A percentile compares a stretch with the other conserved stretches of the same genome.
phyloP scores from a whole-genome alignment of 2,888 invertebrate genomes.

The Meghimatium bilineatum region DNA sequence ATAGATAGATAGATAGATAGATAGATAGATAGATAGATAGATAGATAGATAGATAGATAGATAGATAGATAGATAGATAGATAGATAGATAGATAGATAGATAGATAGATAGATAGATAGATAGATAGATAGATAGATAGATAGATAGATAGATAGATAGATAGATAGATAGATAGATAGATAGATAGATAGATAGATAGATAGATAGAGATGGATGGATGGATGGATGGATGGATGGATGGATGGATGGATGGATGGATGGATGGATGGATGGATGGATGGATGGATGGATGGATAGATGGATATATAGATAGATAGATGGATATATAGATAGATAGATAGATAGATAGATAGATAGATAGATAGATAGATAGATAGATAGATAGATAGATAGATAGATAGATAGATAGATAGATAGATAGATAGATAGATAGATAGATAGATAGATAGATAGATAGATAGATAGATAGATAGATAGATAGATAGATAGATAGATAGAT shows the following conservation, averaged over 20 bases:
- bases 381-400: not conserved
- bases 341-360: not conserved
- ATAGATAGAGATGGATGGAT: not conserved
- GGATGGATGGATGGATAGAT: not conserved
- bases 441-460: too few species aligned
- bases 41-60: too few species aligned
- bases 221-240: not conserved
- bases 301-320: not conserved
- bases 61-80: too few species aligned
- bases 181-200: too few species aligned
- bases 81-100: not conserved
- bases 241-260: not conserved
- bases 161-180: not conserved
- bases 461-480: too few species aligned
- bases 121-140: not conserved
- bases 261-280: not conserved
- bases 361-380: not conserved
- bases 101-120: not conserved
- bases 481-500: too few species aligned
- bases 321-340: not conserved
- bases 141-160: not conserved
- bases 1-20: too few species aligned
- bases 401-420: not conserved
- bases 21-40: too few species aligned
- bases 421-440: too few species aligned